phyloP scores from a whole-genome alignment of 2,113 vertebrate genomes.

The Condylura cristata region DNA sequence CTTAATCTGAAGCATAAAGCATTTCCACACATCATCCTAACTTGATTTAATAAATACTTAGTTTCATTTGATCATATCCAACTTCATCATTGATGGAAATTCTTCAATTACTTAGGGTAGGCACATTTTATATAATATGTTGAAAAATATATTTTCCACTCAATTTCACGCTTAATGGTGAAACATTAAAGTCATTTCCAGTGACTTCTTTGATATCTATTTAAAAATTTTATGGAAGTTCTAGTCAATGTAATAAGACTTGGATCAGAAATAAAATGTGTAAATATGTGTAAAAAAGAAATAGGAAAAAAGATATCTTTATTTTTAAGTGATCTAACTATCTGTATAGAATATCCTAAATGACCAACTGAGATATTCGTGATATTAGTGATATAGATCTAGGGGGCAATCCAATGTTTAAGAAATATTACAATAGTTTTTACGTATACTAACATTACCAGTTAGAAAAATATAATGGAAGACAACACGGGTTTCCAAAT shows the following conservation, averaged over 20 bases:
- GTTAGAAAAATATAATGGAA: slow-evolving; percentile 44
- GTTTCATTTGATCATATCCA: slow-evolving; percentile 11
- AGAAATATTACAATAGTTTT: slow-evolving; percentile 48
- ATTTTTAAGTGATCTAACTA: slow-evolving; percentile 26
- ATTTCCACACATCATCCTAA: background rate
- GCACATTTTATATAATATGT: slow-evolving; percentile 11
- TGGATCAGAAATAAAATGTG: slow-evolving; percentile 46
- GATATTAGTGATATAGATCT: background rate
- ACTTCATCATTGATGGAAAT: background rate
- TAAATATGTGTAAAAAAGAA: background rate
- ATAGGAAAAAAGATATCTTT: background rate
- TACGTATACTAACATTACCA: background rate
- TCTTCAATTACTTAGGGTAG: slow-evolving; percentile 17
- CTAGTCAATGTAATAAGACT: background rate
- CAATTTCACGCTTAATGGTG: slow-evolving; percentile 19
- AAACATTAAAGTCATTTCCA: slow-evolving; percentile 20
- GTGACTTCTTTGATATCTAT: slow-evolving; percentile 19
- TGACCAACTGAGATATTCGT: background rate
- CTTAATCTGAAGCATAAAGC: background rate
- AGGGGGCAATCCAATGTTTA: slow-evolving; percentile 24
- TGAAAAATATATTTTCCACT: slow-evolving; percentile 44
- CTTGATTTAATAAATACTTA: background rate
- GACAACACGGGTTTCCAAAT: slow-evolving; percentile 37
- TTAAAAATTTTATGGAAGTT: slow-evolving; percentile 28
- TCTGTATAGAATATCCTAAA: background rate